Percentiles rank a stretch among this genome's conserved stretches.
Evolutionary conservation across 2,113 vertebrate genomes (phyloP).

Genomic region (Tor tambroides): DNA sequence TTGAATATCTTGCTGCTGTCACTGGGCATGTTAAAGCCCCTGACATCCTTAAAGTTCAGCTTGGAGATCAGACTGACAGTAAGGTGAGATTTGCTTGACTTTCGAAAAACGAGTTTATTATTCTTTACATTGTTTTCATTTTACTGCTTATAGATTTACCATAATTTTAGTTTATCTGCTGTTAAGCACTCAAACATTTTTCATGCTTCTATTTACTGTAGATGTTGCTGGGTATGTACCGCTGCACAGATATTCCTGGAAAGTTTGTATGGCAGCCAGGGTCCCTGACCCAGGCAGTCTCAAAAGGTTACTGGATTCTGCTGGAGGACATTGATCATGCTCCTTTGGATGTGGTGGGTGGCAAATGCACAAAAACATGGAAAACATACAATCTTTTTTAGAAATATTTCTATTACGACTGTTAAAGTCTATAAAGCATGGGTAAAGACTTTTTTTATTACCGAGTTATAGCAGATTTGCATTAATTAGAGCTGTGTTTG

Average conservation of each 20-base stretch:
- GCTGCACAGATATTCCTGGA: constrained; percentile 93
- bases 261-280: constrained; percentile 98
- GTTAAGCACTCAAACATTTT: background rate
- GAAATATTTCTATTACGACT: background rate
- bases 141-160: background rate
- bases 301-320: constrained; percentile 91
- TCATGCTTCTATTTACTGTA: constrained; percentile 60
- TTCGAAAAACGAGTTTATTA: no score
- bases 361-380: background rate
- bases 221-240: constrained; percentile 95
- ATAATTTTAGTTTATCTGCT: background rate
- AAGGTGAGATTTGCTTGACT: constrained; percentile 80
- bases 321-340: constrained; percentile 97
- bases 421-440: background rate
- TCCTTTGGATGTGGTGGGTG: constrained; percentile 91
- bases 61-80: constrained; percentile 98
- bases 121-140: background rate
- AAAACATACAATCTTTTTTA: background rate
- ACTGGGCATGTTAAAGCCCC: constrained; percentile 87
- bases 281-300: constrained; percentile 90
- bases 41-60: constrained; percentile 92
- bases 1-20: constrained; percentile 86
- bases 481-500: background rate
- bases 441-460: background rate
- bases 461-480: background rate